These are phyloP conservation scores for Hydrotaea diabolus DNA, from an alignment of 2,888 invertebrate species.

Conservation along the genomic window DNA sequence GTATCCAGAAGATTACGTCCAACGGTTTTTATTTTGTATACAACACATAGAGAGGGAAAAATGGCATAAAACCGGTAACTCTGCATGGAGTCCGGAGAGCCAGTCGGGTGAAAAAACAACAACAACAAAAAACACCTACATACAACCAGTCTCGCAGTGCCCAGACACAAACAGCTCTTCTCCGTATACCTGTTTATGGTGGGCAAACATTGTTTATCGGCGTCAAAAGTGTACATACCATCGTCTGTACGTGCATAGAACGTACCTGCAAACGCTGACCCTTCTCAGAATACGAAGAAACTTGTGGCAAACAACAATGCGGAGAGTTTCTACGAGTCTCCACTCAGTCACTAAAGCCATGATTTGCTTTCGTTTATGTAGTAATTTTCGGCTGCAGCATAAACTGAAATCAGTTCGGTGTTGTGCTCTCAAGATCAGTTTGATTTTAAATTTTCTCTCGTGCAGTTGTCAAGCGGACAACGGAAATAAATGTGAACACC, in stretches of 20 bases:
- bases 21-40: conserved; percentile 61
- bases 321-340: conserved; percentile 9
- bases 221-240: neutral
- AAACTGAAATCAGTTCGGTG: conserved; percentile 15
- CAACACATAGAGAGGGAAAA: conserved; percentile 44
- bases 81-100: conserved; percentile 7
- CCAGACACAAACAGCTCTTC: neutral
- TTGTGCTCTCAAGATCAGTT: conserved; percentile 43
- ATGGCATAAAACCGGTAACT: conserved; percentile 53
- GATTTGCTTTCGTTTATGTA: conserved; percentile 27
- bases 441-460: conserved; percentile 34
- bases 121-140: conserved; percentile 18
- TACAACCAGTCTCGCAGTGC: neutral
- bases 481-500: conserved; percentile 27
- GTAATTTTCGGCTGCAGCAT: conserved; percentile 5
- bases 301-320: neutral
- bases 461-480: conserved; percentile 33
- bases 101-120: no score
- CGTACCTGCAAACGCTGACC: conserved; percentile 13
- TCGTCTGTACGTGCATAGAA: neutral
- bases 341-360: conserved; percentile 15
- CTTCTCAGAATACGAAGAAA: conserved; percentile 31
- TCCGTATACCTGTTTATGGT: conserved; percentile 44
- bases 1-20: conserved; percentile 53
- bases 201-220: conserved; percentile 41